Conservation (phyloP, 2,113 vertebrate species). For the Herpailurus yagouaroundi region DNA sequence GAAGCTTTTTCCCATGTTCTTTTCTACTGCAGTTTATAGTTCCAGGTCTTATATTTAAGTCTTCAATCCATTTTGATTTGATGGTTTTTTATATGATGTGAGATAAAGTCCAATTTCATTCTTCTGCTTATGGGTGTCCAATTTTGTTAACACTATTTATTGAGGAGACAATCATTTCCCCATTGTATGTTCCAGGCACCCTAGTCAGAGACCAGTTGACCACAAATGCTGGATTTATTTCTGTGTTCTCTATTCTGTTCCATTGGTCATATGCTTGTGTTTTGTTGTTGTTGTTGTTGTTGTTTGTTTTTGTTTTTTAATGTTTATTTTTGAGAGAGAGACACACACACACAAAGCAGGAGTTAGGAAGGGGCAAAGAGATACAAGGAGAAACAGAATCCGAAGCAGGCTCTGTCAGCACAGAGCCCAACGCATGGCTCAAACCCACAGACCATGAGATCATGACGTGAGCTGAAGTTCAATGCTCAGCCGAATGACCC, state of each 20-base stretch:
- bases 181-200: neutral
- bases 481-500: too few relatives aligned
- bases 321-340: too few relatives aligned
- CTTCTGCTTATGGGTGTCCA: neutral
- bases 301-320: too few relatives aligned
- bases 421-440: too few relatives aligned
- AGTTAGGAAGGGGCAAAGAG: too few relatives aligned
- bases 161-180: neutral
- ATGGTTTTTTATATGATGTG: neutral
- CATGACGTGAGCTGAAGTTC: too few relatives aligned
- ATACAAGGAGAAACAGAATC: too few relatives aligned
- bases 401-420: too few relatives aligned
- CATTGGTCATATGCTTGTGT: neutral
- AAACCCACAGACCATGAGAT: too few relatives aligned
- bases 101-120: neutral
- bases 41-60: neutral
- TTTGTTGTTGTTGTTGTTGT: too few relatives aligned
- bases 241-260: neutral
- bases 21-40: neutral
- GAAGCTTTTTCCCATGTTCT: neutral
- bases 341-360: too few relatives aligned
- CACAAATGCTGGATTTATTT: neutral
- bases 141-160: neutral
- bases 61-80: neutral
- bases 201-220: neutral